Percentiles rank a stretch among this genome's conserved stretches.
phyloP scores from a whole-genome alignment of 2,113 vertebrate genomes.

The Vombatus ursinus region DNA sequence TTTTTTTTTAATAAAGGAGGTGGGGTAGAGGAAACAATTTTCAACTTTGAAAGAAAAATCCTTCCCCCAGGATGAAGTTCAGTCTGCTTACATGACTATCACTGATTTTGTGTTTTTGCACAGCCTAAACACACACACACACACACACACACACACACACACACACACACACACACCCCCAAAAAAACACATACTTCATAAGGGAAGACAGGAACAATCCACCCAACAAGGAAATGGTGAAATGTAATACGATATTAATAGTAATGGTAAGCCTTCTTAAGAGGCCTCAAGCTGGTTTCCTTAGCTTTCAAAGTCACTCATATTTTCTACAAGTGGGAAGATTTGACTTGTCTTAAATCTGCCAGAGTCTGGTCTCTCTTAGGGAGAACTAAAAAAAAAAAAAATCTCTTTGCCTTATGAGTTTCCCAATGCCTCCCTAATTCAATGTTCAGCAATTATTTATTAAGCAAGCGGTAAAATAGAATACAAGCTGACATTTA shows the following conservation, averaged over 20 bases:
- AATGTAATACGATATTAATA: not conserved
- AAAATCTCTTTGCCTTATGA: not conserved
- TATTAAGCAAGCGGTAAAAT: not conserved
- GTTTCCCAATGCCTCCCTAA: not conserved
- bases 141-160: not conserved
- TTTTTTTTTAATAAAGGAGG: not conserved
- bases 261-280: not conserved
- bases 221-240: not conserved
- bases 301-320: not conserved
- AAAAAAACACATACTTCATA: not conserved
- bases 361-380: not conserved
- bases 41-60: not conserved
- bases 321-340: not conserved
- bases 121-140: not conserved
- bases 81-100: not conserved
- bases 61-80: not conserved
- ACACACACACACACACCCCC: no score
- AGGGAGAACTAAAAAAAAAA: not conserved
- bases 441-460: not conserved
- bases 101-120: not conserved
- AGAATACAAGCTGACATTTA: not conserved
- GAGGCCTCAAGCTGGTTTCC: not conserved
- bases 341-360: not conserved
- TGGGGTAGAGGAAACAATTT: not conserved
- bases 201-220: not conserved